Base-by-base conservation (phyloP, 2,888 invertebrate genomes). In the Tinea semifulvella region DNA sequence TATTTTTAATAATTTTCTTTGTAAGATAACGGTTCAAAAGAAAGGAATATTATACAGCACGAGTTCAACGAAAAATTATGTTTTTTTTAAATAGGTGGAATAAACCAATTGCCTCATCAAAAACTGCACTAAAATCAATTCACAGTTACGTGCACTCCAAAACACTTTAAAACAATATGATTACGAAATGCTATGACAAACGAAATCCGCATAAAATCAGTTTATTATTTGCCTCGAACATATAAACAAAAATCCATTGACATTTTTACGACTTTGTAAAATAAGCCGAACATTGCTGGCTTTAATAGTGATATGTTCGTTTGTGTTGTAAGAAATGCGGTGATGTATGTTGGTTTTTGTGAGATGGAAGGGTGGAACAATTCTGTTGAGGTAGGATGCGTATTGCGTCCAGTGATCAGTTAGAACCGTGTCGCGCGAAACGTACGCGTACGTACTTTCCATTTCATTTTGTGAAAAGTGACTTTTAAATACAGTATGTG, bases 61-160 rank as follows among this genome's bases (percentile, higher is more conserved):
- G n/a, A n/a, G n/a, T n/a, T n/a, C n/a, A n/a, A n/a, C n/a, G n/a
- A n/a, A n/a, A n/a, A n/a, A n/a, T n/a, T n/a, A n/a, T n/a, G n/a
- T n/a, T n/a, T n/a, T n/a, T n/a, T n/a, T n/a, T n/a, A n/a, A n/a
- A n/a, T n/a, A n/a, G n/a, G n/a, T n/a, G n/a, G n/a, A n/a, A n/a
- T n/a, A n/a, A n/a, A n/a, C n/a, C n/a, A n/a, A n/a, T n/a, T n/a
- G n/a, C n/a, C n/a, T n/a, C n/a, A n/a, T n/a, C n/a, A n/a, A n/a
- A n/a, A n/a, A n/a, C n/a, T n/a, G n/a, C n/a, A n/a, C n/a, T n/a
- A n/a, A n/a, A n/a, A n/a, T n/a, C n/a, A 13, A 31, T 31, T 31
- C 14, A 31, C n/a, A n/a, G 11, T 26, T n/a, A n/a, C n/a, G 31
- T 31, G 11, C 31, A 31, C n/a, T 31, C n/a, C n/a, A 31, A 31